Conservation (phyloP, 2,888 invertebrate species). For the Cephus runcator region DNA sequence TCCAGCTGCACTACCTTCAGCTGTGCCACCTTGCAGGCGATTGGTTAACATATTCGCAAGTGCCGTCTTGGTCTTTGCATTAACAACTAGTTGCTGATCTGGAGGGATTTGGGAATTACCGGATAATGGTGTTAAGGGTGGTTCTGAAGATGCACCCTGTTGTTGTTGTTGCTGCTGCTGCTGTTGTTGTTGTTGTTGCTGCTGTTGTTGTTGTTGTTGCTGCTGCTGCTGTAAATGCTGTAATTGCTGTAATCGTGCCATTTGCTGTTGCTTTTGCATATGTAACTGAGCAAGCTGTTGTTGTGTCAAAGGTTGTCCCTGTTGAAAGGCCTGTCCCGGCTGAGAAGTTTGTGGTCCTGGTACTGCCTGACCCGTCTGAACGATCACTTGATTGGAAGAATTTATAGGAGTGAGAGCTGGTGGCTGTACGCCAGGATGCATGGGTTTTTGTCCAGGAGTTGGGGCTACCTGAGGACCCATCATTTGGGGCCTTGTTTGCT, state of each 20-base stretch:
- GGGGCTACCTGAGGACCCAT: constrained; percentile 68
- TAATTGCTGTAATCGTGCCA: constrained; percentile 50
- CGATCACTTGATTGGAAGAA: constrained; percentile 42
- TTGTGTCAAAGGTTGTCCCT: constrained; percentile 59
- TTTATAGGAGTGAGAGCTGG: constrained; percentile 61
- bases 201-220: constrained; percentile 73
- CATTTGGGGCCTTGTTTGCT: constrained; percentile 73
- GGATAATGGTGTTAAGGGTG: constrained; percentile 47
- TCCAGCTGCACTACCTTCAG: constrained; percentile 67
- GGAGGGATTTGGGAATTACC: constrained; percentile 57
- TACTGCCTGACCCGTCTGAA: constrained; percentile 45
- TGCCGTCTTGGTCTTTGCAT: constrained; percentile 93
- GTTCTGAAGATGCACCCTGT: constrained; percentile 57
- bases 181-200: constrained; percentile 62
- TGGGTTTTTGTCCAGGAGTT: constrained; percentile 55
- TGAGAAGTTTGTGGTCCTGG: constrained; percentile 47
- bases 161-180: constrained; percentile 73
- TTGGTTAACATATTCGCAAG: constrained; percentile 94
- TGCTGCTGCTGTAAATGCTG: constrained; percentile 58
- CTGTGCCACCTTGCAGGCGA: constrained; percentile 72
- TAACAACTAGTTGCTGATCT: constrained; percentile 75
- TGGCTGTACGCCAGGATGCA: constrained; percentile 58
- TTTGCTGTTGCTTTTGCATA: constrained; percentile 65
- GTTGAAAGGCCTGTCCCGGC: constrained; percentile 55
- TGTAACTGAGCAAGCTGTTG: constrained; percentile 67